Evolutionary conservation across 2,888 invertebrate genomes (phyloP).

Genomic region (Lathronympha strigana): DNA sequence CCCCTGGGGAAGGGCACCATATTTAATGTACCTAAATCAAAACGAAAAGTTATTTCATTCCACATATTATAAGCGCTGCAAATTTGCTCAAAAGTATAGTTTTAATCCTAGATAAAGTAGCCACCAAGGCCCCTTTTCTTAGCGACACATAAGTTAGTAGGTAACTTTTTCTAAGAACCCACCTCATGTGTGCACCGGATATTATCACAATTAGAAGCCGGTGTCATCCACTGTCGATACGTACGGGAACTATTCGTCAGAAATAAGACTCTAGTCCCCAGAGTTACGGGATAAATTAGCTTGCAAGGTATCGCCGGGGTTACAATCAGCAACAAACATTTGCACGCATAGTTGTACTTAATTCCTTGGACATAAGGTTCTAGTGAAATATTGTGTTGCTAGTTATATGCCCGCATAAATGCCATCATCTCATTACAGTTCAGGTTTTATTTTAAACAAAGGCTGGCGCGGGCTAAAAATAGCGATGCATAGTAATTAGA

Average conservation of each 20-base stretch:
- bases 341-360: background rate
- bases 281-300: background rate
- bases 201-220: slow-evolving; percentile 36
- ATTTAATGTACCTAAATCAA: too few relatives aligned
- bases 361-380: background rate
- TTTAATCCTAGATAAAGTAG: too few relatives aligned
- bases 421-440: slow-evolving; percentile 35
- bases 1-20: too few relatives aligned
- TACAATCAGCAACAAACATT: background rate
- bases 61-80: too few relatives aligned
- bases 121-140: too few relatives aligned
- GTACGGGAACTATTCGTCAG: background rate
- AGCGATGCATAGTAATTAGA: slow-evolving; percentile 1
- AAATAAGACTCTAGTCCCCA: slow-evolving; percentile 5
- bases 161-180: background rate
- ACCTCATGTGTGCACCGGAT: slow-evolving; percentile 24
- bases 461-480: slow-evolving; percentile 10
- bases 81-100: too few relatives aligned
- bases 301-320: background rate
- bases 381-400: background rate
- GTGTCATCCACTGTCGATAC: slow-evolving; percentile 23
- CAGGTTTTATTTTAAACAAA: slow-evolving; percentile 37
- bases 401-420: slow-evolving; percentile 28
- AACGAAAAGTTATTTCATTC: too few relatives aligned
- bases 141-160: too few relatives aligned